phyloP scores from a whole-genome alignment of 1,140 invertebrate genomes.

The Diorhabda carinulata region DNA sequence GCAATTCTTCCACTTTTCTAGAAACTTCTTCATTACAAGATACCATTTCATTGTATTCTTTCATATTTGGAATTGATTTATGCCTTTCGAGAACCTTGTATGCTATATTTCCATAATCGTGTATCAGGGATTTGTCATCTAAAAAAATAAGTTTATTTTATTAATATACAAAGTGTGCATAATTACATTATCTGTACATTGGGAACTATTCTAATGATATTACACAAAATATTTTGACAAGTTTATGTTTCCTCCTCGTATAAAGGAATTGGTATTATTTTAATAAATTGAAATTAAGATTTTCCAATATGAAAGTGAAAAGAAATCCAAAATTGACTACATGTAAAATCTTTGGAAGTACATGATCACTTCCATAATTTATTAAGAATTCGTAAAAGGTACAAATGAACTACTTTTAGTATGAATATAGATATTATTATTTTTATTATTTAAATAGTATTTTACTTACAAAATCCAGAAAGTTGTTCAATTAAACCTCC shows the following conservation, averaged over 20 bases:
- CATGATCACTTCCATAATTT: no score
- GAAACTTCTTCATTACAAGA: constrained; percentile 61
- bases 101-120: constrained; percentile 70
- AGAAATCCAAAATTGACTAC: no score
- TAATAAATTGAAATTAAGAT: no score
- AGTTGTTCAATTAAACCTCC: constrained; percentile 51
- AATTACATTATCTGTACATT: no score
- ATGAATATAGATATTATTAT: constrained; percentile 8
- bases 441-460: background rate
- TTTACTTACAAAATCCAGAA: constrained; percentile 49
- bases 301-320: no score
- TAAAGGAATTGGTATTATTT: no score
- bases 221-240: no score
- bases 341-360: no score
- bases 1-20: constrained; percentile 57
- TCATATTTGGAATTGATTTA: constrained; percentile 60
- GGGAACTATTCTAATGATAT: no score
- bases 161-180: no score
- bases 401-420: constrained; percentile 6
- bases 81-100: constrained; percentile 48
- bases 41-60: constrained; percentile 58
- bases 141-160: background rate
- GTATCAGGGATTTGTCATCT: constrained; percentile 55
- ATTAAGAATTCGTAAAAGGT: no score
- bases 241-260: no score